Evolutionary conservation across 2,113 vertebrate species (phyloP).

Genomic region (Polypterus bichir): DNA sequence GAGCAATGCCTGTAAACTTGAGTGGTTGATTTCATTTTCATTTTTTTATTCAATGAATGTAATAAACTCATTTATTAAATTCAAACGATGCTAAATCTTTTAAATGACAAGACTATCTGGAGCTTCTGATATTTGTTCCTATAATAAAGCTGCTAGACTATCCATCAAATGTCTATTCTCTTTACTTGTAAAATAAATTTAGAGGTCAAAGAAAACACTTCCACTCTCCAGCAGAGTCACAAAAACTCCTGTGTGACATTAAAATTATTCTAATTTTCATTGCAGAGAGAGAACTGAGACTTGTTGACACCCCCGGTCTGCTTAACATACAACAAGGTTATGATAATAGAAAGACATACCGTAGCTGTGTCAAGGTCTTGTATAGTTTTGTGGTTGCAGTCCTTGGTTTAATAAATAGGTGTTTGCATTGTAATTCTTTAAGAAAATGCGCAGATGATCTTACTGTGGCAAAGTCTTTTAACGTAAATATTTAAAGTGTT

Average conservation of each 20-base stretch:
- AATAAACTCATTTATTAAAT: no score
- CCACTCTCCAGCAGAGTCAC: constrained; percentile 15
- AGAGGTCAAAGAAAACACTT: constrained; percentile 19
- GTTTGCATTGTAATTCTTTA: no score
- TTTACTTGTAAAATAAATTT: constrained; percentile 22
- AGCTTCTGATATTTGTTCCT: constrained; percentile 12
- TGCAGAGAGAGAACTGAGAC: neutral
- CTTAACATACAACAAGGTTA: constrained; percentile 35
- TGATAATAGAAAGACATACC: constrained; percentile 29
- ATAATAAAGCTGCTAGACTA: constrained; percentile 13
- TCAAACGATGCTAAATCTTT: neutral
- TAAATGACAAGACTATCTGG: constrained; percentile 2
- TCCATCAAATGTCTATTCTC: constrained; percentile 23
- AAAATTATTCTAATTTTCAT: constrained; percentile 13
- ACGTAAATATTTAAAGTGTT: neutral
- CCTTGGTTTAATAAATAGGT: no score
- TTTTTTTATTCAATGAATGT: no score
- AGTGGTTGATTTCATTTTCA: no score
- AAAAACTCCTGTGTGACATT: constrained; percentile 19
- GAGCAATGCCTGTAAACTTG: no score
- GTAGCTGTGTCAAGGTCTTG: no score
- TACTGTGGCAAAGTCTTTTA: constrained; percentile 20
- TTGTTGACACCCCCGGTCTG: constrained; percentile 22
- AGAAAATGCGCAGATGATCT: neutral
- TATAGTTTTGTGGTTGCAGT: no score